Base-by-base conservation (phyloP, 1,140 invertebrate genomes). In the Drosophila repletoides region DNA sequence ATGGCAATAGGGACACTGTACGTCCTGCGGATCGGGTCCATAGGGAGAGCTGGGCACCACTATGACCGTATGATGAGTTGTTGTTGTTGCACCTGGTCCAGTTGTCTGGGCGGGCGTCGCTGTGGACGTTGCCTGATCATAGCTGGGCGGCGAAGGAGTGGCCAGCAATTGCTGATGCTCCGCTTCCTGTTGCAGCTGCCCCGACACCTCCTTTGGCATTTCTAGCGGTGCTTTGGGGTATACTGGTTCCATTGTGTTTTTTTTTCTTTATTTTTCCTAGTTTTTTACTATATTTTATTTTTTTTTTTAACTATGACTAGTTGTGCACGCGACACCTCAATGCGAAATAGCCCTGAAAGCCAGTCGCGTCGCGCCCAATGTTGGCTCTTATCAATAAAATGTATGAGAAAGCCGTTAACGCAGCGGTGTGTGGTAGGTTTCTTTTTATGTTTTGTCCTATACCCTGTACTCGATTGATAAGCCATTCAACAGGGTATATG, bases 1-100 rank as follows among this genome's bases (percentile, higher is more conserved):
- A 1, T 91, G 91, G 49, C 93, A 94, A 10, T 91, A 81, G 0
- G 93, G 93, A 76, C 93, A 94, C 0, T 66, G 88, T 12, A 92
- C 63, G 4, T 72, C 59, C 66, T 91, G 80, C 2, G 92, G 79
- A 0, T 91, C 79, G 0, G 92, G 90, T 3, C 93, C 93, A 51
- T 92, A 89, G 0, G 64, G 31, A 0, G 71, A 36, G 0, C 36
- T 26, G 3, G 88, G 76, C 10, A 89, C 64, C 17, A 89, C 65
- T 9, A 89, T 80, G 22, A 89, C 79, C 10, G 76, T 87, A 10
- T 80, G 81, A 1, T 70, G 77, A 2, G 68, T 33, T 0, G 21
- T 22, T 2, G 43, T 21, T 0, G 38, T 26, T 1, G 24, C 17
- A 0, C 9, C 46, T 4, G 63, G 69, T 41, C 34, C 48, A 9